A percentile compares a stretch with the other conserved stretches of the same genome.
Evolutionary conservation across 1,140 invertebrate genomes (phyloP).

Genomic region (Pentalonia nigronervosa): DNA sequence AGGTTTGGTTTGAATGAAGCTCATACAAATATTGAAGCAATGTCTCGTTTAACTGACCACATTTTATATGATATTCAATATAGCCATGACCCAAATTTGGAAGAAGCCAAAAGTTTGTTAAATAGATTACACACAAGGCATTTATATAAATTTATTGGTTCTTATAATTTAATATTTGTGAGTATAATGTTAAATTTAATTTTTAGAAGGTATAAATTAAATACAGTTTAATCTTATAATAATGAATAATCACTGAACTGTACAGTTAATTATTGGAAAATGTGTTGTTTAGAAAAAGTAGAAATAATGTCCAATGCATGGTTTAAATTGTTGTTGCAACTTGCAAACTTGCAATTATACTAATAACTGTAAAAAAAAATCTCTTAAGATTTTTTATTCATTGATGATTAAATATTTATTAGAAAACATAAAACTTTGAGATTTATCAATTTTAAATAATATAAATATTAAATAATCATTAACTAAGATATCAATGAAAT

Average conservation of each 20-base stretch:
- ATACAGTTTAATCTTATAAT: not conserved
- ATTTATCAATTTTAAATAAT: no score
- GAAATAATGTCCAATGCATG: not conserved
- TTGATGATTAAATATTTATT: not conserved
- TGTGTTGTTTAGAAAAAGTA: not conserved
- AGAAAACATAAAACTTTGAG: no score
- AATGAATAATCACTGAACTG: not conserved
- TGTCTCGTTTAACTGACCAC: conserved; percentile 59
- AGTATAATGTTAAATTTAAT: conserved; percentile 20
- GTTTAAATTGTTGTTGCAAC: not conserved
- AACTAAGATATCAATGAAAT: not conserved
- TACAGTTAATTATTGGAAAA: not conserved
- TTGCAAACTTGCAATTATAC: not conserved
- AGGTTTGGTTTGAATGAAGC: conserved; percentile 59
- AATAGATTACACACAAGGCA: conserved; percentile 51
- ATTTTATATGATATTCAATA: conserved; percentile 59
- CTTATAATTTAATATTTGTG: conserved; percentile 55
- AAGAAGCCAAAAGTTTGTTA: conserved; percentile 57
- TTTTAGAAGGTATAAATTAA: not conserved
- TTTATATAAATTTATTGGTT: conserved; percentile 58
- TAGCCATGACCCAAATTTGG: conserved; percentile 44
- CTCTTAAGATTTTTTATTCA: not conserved
- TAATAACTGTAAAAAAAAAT: not conserved
- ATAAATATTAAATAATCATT: not conserved
- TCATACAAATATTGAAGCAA: conserved; percentile 58